Base-by-base conservation (phyloP, 2,888 invertebrate genomes). In the Magallana nippona region DNA sequence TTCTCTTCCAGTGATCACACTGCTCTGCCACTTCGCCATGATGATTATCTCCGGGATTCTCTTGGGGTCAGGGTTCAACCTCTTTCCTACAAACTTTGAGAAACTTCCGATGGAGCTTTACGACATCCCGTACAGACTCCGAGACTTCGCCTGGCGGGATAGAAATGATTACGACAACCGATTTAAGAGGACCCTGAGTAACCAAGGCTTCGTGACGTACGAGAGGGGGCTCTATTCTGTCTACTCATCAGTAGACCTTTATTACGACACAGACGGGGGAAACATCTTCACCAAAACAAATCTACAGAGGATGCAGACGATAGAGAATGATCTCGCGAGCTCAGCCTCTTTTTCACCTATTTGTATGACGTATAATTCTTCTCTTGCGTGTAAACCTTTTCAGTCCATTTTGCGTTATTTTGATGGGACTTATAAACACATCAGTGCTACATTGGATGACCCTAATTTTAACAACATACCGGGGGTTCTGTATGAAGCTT, bases 81-180 rank as follows among this genome's bases (percentile, higher is more conserved):
- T 92, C 19, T 89, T 90, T 55, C 92, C 91, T 5, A 89, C 89
- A 5, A 89, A 91, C 60, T 91, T 91, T 71, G 88, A 87, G 44
- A 85, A 78, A n/a, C 84, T 91, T 15, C 91, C 93, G 0, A 88
- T 92, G 86, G 89, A 90, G 71, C 88, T 92, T 22, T 87, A 87
- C 60, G 83, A 88, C 19, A 87, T 91, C 13, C 90, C 87, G 0
- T 90, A 90, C 86, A 87, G 86, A 80, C 85, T 89, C 17, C 84
- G 91, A 32, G 89, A 87, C 56, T 80, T 89, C 56, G 90, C 91
- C 1, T 92, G 89, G 89, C 82, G 81, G n/a, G 85, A 87, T 62
- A 81, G 89, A 10, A 82, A 89, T 78, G 80, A 84, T 0, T 88
- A 89, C 79, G 71, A 84, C 0, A 78, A 85, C 62, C 82, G 81